Evolutionary conservation across 1,140 invertebrate species (phyloP).

Genomic region (Drosophila nasuta): DNA sequence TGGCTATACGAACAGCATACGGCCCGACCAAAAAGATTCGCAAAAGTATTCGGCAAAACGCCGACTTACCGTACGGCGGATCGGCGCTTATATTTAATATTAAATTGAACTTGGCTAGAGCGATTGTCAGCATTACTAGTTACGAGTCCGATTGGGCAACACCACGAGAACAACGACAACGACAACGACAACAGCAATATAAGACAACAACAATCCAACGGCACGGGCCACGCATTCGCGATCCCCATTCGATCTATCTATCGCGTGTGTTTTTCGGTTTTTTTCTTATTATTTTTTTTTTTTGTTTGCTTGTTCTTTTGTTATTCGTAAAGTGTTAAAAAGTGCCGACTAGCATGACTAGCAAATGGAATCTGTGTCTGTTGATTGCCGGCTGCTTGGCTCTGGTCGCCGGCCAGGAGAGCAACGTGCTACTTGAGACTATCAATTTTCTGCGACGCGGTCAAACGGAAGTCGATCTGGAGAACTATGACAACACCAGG

Average conservation of each 20-base stretch:
- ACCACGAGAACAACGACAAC: constrained; percentile 37
- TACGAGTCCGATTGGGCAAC: constrained; percentile 76
- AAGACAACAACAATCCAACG: constrained; percentile 3
- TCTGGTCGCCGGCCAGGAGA: constrained; percentile 54
- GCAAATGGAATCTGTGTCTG: constrained; percentile 27
- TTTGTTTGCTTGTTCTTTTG: constrained; percentile 2
- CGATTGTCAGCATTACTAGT: constrained; percentile 76
- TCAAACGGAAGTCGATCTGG: constrained; percentile 56
- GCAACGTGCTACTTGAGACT: constrained; percentile 75
- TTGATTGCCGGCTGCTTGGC: constrained; percentile 11
- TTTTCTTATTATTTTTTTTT: constrained; percentile 42
- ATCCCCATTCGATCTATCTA: constrained; percentile 6
- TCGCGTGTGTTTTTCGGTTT: constrained; percentile 16
- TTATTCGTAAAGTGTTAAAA: constrained; percentile 37
- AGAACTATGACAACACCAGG: constrained; percentile 81
- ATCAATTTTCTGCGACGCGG: constrained; percentile 76
- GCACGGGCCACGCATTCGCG: constrained; percentile 54
- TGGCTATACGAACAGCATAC: no score
- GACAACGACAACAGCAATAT: constrained; percentile 2
- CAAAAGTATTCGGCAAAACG: constrained; percentile 38
- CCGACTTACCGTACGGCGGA: constrained; percentile 13
- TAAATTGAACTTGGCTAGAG: constrained; percentile 80
- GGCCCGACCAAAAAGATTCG: constrained; percentile 45
- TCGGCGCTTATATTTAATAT: constrained; percentile 75
- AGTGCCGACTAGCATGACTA: constrained; percentile 33